phyloP scores from a whole-genome alignment of 2,113 vertebrate genomes.

The Apus apus region DNA sequence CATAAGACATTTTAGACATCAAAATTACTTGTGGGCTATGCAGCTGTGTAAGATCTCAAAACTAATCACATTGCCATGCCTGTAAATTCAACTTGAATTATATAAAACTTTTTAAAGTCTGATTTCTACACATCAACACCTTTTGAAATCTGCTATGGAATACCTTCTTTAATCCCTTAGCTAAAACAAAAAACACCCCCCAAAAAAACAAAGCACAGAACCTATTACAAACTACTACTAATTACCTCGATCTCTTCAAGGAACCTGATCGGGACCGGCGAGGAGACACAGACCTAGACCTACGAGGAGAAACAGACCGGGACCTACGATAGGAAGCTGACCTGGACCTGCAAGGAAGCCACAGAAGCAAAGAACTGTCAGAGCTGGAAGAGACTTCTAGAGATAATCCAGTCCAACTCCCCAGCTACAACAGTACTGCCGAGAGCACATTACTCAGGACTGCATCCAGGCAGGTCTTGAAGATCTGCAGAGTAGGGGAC shows the following conservation, averaged over 20 bases:
- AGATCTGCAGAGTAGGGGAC: too few species aligned
- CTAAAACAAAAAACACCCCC: accelerated
- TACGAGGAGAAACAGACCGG: slow-evolving; percentile 84
- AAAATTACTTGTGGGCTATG: neutral
- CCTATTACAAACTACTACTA: neutral
- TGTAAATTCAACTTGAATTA: neutral
- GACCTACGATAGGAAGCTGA: slow-evolving; percentile 82
- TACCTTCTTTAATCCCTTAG: neutral
- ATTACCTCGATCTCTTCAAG: slow-evolving; percentile 86
- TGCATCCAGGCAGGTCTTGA: too few species aligned
- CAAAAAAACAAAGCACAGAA: accelerated
- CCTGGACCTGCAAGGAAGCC: slow-evolving; percentile 72
- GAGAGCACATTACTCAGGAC: too few species aligned
- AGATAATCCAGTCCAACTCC: too few species aligned
- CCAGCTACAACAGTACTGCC: too few species aligned
- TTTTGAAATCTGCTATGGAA: neutral
- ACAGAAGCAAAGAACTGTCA: neutral
- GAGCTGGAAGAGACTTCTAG: too few species aligned
- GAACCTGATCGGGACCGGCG: slow-evolving; percentile 83
- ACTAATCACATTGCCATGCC: accelerated
- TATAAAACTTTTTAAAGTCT: neutral
- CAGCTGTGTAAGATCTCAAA: neutral
- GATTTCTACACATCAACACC: neutral
- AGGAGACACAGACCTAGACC: slow-evolving; percentile 82
- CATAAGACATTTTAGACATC: accelerated